Conservation (phyloP, 1,140 invertebrate species). For the Araneus ventricosus region DNA sequence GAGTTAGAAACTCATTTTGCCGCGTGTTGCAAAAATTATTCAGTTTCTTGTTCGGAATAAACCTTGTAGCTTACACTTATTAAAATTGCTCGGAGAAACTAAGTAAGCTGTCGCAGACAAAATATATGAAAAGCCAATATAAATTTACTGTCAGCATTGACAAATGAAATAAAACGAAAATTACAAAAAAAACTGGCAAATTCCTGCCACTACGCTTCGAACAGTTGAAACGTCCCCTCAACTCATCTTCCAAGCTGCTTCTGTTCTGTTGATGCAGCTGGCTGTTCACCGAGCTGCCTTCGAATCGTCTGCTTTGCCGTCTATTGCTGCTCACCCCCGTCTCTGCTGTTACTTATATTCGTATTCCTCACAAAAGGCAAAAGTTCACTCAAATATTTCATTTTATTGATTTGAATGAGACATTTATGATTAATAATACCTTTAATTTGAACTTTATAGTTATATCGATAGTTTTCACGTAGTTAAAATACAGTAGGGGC, state of each 20-base stretch:
- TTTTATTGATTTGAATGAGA: background rate
- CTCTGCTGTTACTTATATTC: background rate
- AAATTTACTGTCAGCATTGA: no score
- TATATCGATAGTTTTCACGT: constrained; percentile 35
- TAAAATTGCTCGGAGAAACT: no score
- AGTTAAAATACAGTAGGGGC: constrained; percentile 53
- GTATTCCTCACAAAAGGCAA: background rate
- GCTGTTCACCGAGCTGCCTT: constrained; percentile 67
- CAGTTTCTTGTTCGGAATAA: no score
- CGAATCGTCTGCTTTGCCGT: constrained; percentile 64
- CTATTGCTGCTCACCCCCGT: background rate
- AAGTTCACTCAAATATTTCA: background rate
- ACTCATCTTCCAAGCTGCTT: constrained; percentile 40
- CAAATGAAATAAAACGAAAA: background rate
- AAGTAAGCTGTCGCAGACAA: no score
- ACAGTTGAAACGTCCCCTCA: background rate
- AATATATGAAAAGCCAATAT: no score
- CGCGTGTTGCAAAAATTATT: background rate
- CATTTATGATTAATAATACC: background rate
- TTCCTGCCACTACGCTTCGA: background rate
- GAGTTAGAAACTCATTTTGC: background rate
- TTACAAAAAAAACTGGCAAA: background rate
- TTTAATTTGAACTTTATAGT: background rate
- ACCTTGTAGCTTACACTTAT: no score
- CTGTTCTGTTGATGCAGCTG: constrained; percentile 72